These are phyloP conservation scores for Lagria hirta DNA, from an alignment of 2,888 invertebrate genomes.

Conservation along the genomic window DNA sequence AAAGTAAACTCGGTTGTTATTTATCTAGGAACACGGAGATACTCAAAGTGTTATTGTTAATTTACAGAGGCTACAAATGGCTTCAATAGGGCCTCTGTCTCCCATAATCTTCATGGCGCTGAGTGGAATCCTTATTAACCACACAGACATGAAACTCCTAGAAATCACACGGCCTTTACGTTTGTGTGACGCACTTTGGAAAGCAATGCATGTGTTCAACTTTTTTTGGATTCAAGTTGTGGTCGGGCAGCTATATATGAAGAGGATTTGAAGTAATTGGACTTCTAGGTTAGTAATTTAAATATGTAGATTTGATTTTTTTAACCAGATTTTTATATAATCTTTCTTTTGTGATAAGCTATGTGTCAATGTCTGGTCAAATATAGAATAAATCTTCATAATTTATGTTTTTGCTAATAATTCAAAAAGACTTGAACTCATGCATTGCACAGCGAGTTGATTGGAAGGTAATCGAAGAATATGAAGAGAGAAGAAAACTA, in stretches of 20 bases:
- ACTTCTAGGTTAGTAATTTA: neutral
- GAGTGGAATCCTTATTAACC: constrained; percentile 40
- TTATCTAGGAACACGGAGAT: constrained; percentile 34
- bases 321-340: no score
- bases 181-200: constrained; percentile 19
- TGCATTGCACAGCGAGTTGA: constrained; percentile 30
- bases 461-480: constrained; percentile 12
- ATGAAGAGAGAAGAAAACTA: constrained; percentile 14
- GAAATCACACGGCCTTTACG: constrained; percentile 27
- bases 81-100: constrained; percentile 38
- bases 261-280: no score
- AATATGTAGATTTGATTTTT: no score
- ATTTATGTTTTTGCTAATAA: constrained; percentile 6
- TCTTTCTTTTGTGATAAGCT: no score
- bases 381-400: no score
- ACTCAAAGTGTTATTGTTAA: constrained; percentile 55
- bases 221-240: constrained; percentile 6
- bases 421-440: constrained; percentile 27
- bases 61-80: constrained; percentile 54
- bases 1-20: constrained; percentile 24
- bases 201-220: constrained; percentile 23
- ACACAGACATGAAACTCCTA: constrained; percentile 39
- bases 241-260: no score
- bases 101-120: constrained; percentile 41
- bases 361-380: no score